Percentiles rank a stretch among this genome's conserved stretches.
phyloP scores from a whole-genome alignment of 2,113 vertebrate genomes.

The Chaetodon auriga region DNA sequence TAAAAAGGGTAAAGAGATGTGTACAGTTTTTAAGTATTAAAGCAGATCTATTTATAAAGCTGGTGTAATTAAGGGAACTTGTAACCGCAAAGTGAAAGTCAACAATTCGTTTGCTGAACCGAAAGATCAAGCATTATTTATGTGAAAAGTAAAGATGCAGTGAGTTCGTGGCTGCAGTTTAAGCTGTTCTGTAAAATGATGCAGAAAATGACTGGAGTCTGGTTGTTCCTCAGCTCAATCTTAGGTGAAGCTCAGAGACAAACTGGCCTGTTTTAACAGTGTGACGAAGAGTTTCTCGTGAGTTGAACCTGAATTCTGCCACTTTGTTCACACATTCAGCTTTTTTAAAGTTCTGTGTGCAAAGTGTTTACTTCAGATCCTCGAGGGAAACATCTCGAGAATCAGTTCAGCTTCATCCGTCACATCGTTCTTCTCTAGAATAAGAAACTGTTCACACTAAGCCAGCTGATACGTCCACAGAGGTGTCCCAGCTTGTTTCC shows the following conservation, averaged over 20 bases:
- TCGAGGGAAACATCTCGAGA: too few species aligned
- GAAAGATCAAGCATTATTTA: slow-evolving; percentile 2
- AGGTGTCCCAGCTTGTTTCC: too few species aligned
- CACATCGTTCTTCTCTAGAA: too few species aligned
- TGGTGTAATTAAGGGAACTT: slow-evolving; percentile 33
- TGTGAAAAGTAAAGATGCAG: background rate
- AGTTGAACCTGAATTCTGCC: too few species aligned
- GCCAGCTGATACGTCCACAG: too few species aligned
- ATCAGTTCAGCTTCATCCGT: too few species aligned
- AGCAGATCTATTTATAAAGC: slow-evolving; percentile 69
- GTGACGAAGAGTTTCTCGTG: too few species aligned
- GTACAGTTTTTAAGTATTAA: slow-evolving; percentile 67
- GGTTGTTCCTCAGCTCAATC: background rate
- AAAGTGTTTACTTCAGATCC: too few species aligned
- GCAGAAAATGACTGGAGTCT: background rate
- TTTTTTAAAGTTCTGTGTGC: too few species aligned
- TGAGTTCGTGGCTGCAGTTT: background rate
- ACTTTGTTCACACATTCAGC: too few species aligned
- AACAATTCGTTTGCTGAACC: background rate
- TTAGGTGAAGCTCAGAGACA: background rate
- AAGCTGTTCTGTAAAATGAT: background rate
- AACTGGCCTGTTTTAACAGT: too few species aligned
- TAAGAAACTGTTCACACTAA: too few species aligned
- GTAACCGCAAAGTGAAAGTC: background rate
- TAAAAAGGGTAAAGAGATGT: slow-evolving; percentile 33